These are phyloP conservation scores for Sebastolobus altivelis DNA, from an alignment of 2,797 vertebrate species.

Conservation along the genomic window DNA sequence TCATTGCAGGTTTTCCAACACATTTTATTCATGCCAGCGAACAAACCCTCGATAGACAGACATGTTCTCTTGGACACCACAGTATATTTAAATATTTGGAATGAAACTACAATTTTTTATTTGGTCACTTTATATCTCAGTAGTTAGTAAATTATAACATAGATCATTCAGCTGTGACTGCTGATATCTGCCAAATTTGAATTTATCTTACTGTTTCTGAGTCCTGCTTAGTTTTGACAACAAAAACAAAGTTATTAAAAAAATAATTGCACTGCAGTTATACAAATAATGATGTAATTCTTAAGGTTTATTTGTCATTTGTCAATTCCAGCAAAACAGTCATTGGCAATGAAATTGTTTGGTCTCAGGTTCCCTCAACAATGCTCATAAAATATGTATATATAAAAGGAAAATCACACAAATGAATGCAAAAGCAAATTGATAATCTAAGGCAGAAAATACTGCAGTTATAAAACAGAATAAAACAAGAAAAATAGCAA, in stretches of 20 bases:
- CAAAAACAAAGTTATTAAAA: background rate
- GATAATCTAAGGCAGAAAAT: too few relatives aligned
- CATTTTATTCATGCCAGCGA: background rate
- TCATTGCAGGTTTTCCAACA: slow-evolving; percentile 16
- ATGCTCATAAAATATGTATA: accelerated
- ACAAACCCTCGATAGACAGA: background rate
- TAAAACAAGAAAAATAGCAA: too few relatives aligned
- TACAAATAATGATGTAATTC: background rate
- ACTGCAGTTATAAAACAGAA: too few relatives aligned
- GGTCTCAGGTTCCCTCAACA: too few relatives aligned
- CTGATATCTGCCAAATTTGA: background rate
- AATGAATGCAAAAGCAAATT: too few relatives aligned
- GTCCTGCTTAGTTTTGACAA: background rate
- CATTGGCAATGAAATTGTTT: too few relatives aligned
- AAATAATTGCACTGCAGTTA: background rate
- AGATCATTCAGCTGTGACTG: background rate
- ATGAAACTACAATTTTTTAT: background rate
- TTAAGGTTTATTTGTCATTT: background rate
- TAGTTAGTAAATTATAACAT: background rate
- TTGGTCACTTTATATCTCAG: background rate
- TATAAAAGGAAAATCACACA: too few relatives aligned
- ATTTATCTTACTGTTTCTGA: background rate
- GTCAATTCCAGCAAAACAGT: too few relatives aligned
- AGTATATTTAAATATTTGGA: slow-evolving; percentile 9
- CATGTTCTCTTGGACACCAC: background rate